phyloP scores from a whole-genome alignment of 37 sponge, comb jelly and placozoan genomes.

The Agelas oroides region DNA sequence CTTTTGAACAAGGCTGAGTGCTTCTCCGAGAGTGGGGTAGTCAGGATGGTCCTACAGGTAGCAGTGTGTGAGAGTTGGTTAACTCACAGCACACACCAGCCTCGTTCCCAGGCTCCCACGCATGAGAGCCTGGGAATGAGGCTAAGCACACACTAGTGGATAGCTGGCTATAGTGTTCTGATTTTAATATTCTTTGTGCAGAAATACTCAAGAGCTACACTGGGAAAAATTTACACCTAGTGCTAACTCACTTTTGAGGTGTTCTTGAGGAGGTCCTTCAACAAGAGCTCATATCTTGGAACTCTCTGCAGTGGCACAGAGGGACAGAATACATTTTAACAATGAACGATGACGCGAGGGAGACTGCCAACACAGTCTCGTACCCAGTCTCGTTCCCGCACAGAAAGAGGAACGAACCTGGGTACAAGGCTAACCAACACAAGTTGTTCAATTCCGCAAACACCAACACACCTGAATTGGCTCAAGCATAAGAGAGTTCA shows the following conservation, averaged over 20 bases:
- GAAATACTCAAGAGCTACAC: too few relatives aligned
- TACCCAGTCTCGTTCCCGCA: too few relatives aligned
- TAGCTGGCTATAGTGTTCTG: too few relatives aligned
- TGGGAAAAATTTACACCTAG: neutral
- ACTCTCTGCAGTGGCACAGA: conserved; percentile 44
- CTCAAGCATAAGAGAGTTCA: conserved; percentile 76
- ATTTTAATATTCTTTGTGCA: too few relatives aligned
- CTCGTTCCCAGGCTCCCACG: neutral
- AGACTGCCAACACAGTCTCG: too few relatives aligned
- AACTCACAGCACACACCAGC: too few relatives aligned
- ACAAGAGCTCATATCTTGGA: conserved; percentile 78
- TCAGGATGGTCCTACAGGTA: conserved; percentile 70
- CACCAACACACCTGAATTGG: conserved; percentile 63
- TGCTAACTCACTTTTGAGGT: conserved; percentile 54
- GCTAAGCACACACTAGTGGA: too few relatives aligned
- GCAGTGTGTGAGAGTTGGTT: too few relatives aligned
- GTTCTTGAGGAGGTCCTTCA: conserved; percentile 82
- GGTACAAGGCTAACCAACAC: too few relatives aligned
- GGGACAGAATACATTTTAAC: neutral
- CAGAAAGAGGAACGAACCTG: neutral
- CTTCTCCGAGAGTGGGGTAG: conserved; percentile 42
- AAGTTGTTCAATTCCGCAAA: too few relatives aligned
- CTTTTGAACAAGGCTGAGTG: conserved; percentile 75
- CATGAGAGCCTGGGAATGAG: too few relatives aligned
- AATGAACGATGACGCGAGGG: too few relatives aligned